phyloP scores from a whole-genome alignment of 1,140 invertebrate species.

The Bombus balteatus region DNA sequence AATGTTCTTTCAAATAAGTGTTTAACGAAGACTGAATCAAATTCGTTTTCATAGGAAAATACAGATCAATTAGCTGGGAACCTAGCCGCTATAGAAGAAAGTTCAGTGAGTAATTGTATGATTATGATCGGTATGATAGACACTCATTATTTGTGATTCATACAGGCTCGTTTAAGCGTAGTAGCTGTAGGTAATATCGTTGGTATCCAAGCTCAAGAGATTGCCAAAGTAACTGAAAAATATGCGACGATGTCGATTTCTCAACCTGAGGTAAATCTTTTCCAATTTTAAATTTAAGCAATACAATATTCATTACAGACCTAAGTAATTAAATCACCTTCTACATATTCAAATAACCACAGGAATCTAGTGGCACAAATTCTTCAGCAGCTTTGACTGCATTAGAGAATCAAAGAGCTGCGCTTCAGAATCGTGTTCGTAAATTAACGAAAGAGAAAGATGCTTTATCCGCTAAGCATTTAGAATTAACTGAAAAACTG shows the following conservation, averaged over 20 bases:
- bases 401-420: slow-evolving; percentile 84
- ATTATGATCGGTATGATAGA: background rate
- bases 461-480: slow-evolving; percentile 72
- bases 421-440: slow-evolving; percentile 79
- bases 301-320: background rate
- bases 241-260: slow-evolving; percentile 78
- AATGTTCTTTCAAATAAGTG: background rate
- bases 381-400: slow-evolving; percentile 66
- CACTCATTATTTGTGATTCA: slow-evolving; percentile 3
- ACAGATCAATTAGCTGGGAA: slow-evolving; percentile 76
- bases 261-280: slow-evolving; percentile 68
- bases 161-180: slow-evolving; percentile 75
- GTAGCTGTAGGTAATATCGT: slow-evolving; percentile 80
- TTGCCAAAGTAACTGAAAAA: slow-evolving; percentile 83
- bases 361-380: slow-evolving; percentile 64
- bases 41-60: slow-evolving; percentile 61
- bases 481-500: slow-evolving; percentile 65
- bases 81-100: slow-evolving; percentile 77
- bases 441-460: slow-evolving; percentile 80
- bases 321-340: background rate
- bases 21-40: accelerated
- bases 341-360: background rate
- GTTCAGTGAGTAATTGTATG: slow-evolving; percentile 78
- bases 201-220: slow-evolving; percentile 83
- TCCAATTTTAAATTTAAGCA: background rate